These are phyloP conservation scores for Leptinotarsa texana DNA, from an alignment of 1,140 invertebrate species.

Conservation along the genomic window DNA sequence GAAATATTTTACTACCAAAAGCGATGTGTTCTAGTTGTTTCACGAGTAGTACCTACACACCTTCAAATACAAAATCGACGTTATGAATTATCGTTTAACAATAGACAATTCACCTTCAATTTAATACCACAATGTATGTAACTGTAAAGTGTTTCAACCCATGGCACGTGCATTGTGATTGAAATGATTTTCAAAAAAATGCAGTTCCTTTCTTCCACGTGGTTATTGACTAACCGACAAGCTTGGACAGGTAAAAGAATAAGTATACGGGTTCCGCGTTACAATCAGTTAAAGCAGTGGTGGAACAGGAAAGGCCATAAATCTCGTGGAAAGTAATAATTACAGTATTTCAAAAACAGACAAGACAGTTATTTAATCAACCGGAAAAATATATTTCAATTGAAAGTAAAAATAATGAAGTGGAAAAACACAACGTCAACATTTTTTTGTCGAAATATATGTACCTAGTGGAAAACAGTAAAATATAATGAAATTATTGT, in stretches of 20 bases:
- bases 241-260: conserved; percentile 21
- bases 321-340: no score
- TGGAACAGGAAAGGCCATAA: neutral
- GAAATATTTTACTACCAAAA: no score
- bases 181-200: conserved; percentile 14
- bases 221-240: conserved; percentile 23
- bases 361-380: no score
- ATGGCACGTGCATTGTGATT: conserved; percentile 18
- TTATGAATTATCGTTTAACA: conserved; percentile 1
- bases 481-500: no score
- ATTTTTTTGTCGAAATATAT: no score
- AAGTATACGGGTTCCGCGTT: conserved; percentile 20
- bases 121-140: neutral
- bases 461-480: no score
- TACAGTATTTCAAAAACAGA: no score
- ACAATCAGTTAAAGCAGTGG: conserved; percentile 14
- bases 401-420: no score
- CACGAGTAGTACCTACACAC: no score
- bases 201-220: conserved; percentile 10
- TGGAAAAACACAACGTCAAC: no score
- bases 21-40: no score
- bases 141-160: conserved; percentile 1
- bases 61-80: neutral
- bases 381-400: no score
- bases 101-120: neutral